Evolutionary conservation across 2,113 vertebrate species (phyloP).

Genomic region (Trematomus loennbergii): DNA sequence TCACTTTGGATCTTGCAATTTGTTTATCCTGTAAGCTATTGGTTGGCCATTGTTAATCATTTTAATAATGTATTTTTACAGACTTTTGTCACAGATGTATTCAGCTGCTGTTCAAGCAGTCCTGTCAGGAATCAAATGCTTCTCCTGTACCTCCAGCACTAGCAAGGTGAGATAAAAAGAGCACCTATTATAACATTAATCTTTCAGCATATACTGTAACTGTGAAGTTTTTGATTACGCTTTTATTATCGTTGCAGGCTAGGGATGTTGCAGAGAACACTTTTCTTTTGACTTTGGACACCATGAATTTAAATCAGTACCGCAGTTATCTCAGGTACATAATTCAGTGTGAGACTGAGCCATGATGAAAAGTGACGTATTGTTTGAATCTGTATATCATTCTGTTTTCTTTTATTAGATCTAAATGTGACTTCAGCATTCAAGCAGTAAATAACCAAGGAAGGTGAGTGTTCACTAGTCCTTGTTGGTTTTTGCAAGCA

Average conservation of each 20-base stretch:
- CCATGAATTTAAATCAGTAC: conserved; percentile 83
- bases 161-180: conserved; percentile 86
- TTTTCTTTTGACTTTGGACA: conserved; percentile 85
- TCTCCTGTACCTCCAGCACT: conserved; percentile 87
- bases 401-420: conserved; percentile 77
- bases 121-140: conserved; percentile 93
- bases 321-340: conserved; percentile 86
- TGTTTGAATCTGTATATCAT: neutral
- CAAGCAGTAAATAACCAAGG: conserved; percentile 94
- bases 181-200: neutral
- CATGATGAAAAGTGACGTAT: neutral
- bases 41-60: neutral
- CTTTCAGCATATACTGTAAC: neutral
- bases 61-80: conserved; percentile 46
- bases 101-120: conserved; percentile 91
- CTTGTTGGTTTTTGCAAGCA: neutral
- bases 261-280: conserved; percentile 90
- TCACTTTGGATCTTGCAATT: neutral
- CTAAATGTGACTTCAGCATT: conserved; percentile 90
- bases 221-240: neutral
- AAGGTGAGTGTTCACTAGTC: conserved; percentile 82
- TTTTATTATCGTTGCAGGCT: conserved; percentile 82
- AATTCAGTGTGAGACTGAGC: neutral
- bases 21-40: neutral
- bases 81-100: conserved; percentile 93